A percentile compares a stretch with the other conserved stretches of the same genome.
Conservation (phyloP, 2,888 invertebrate genomes). For the Euphydryas editha region DNA sequence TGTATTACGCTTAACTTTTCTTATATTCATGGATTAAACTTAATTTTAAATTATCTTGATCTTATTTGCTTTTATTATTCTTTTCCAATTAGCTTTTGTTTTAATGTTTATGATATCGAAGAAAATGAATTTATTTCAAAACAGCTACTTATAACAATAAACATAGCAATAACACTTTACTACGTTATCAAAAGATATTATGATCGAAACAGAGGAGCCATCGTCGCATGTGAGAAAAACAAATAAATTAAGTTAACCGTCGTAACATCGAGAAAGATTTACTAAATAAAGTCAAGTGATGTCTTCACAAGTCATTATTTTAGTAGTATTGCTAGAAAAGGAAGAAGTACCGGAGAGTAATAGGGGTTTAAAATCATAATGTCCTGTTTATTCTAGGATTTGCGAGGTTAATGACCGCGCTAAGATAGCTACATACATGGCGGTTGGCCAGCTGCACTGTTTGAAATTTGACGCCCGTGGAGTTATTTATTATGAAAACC, state of each 20-base stretch:
- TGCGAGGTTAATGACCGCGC: constrained; percentile 47
- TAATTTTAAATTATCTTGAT: neutral
- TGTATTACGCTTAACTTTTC: constrained; percentile 13
- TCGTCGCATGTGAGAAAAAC: constrained; percentile 65
- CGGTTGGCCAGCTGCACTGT: constrained; percentile 35
- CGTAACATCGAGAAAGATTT: constrained; percentile 57
- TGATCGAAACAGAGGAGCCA: constrained; percentile 60
- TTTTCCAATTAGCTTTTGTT: neutral
- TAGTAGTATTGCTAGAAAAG: constrained; percentile 31
- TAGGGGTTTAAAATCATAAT: constrained; percentile 42
- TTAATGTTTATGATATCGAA: neutral
- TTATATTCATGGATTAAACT: constrained; percentile 22
- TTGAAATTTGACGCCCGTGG: constrained; percentile 34
- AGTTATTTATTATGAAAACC: constrained; percentile 28
- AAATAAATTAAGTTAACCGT: constrained; percentile 69
- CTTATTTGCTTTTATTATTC: neutral
- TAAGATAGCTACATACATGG: constrained; percentile 40
- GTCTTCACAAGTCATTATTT: constrained; percentile 63
- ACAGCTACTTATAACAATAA: neutral
- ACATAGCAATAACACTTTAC: constrained; percentile 41
- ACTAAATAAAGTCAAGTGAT: constrained; percentile 54
- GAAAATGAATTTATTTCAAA: neutral
- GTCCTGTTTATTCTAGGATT: constrained; percentile 50
- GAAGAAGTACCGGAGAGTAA: constrained; percentile 47
- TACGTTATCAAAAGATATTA: constrained; percentile 54